These are phyloP conservation scores for Lymantria dispar DNA, from an alignment of 2,888 invertebrate genomes.

Conservation along the genomic window DNA sequence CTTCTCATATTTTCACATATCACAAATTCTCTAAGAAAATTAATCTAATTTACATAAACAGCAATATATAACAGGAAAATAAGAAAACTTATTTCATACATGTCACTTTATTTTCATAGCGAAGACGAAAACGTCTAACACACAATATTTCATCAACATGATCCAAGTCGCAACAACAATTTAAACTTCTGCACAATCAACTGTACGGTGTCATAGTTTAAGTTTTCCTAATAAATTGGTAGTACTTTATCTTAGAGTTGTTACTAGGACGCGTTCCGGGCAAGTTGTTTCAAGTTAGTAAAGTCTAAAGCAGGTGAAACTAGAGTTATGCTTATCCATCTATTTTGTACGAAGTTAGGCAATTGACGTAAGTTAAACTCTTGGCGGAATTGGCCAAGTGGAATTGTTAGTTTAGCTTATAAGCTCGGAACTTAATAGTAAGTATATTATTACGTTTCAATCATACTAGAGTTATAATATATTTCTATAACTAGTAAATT, in stretches of 20 bases:
- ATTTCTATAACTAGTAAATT: too few relatives aligned
- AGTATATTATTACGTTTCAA: too few relatives aligned
- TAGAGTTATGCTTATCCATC: slow-evolving; percentile 33
- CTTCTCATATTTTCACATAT: too few relatives aligned
- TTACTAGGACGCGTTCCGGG: slow-evolving; percentile 32
- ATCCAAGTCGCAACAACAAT: slow-evolving; percentile 28
- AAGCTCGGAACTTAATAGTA: background rate
- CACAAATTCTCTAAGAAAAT: background rate
- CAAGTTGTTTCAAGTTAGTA: slow-evolving; percentile 36
- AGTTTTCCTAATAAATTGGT: slow-evolving; percentile 62
- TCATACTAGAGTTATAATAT: too few relatives aligned
- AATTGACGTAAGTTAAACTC: slow-evolving; percentile 14
- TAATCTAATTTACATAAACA: background rate
- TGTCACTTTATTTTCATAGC: slow-evolving; percentile 4
- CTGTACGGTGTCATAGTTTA: slow-evolving; percentile 38
- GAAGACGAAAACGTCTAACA: slow-evolving; percentile 11
- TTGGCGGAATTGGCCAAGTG: slow-evolving; percentile 6
- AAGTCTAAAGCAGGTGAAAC: slow-evolving; percentile 33
- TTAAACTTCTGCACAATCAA: slow-evolving; percentile 28
- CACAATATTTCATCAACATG: slow-evolving; percentile 13
- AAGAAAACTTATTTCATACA: background rate
- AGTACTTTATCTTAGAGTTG: slow-evolving; percentile 50
- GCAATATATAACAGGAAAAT: slow-evolving; percentile 3
- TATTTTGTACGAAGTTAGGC: slow-evolving; percentile 24
- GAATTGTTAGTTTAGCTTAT: slow-evolving; percentile 2